These are phyloP conservation scores for rabbit (Oryctolagus cuniculus) DNA, from an alignment of 2,113 vertebrate genomes.

Conservation along the genomic window mOryCun1.1 NC_091441.1:20206501-20207000, in stretches of 20 bases:
- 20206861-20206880: not conserved
- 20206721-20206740: conserved; percentile 34
- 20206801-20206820: not conserved
- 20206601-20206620: not conserved
- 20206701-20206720: conserved; percentile 35
- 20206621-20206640: no score
- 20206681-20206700: not conserved
- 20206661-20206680: not conserved
- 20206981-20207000: not conserved
- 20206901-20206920: not conserved
- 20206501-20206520: not conserved
- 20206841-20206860: not conserved
- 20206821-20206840: not conserved
- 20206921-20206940: not conserved
- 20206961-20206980: not conserved
- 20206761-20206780: not conserved
- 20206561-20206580: not conserved
- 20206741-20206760: conserved; percentile 11
- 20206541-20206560: not conserved
- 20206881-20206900: rapidly evolving
- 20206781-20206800: not conserved
- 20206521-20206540: rapidly evolving
- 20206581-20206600: not conserved
- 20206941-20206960: not conserved
- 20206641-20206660: conserved; percentile 4